Evolutionary conservation across 1,140 invertebrate genomes (phyloP).

Genomic region (Drosophila yakuba): DNA sequence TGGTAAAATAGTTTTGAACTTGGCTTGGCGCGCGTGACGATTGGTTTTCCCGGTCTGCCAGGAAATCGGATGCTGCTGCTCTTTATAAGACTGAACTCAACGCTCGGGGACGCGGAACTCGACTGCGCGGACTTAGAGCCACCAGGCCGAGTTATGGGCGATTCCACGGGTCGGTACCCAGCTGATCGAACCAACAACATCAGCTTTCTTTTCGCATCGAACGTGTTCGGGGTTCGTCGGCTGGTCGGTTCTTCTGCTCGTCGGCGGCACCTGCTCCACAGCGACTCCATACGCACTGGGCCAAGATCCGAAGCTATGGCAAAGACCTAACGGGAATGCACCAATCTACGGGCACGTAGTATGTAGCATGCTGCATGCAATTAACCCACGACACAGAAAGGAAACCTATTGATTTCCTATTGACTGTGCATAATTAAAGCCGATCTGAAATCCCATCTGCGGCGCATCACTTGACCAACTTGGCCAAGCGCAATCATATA

Average conservation of each 20-base stretch:
- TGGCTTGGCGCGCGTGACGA: conserved; percentile 47
- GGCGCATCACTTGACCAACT: neutral
- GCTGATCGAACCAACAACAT: conserved; percentile 30
- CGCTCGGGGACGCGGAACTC: conserved; percentile 73
- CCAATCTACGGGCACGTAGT: conserved; percentile 13
- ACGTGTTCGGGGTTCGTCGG: conserved; percentile 38
- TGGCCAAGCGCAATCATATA: neutral
- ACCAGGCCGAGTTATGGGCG: conserved; percentile 78
- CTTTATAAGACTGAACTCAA: conserved; percentile 59
- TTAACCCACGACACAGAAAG: conserved; percentile 19
- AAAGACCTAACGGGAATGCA: conserved; percentile 23
- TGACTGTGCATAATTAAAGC: neutral
- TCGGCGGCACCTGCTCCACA: conserved; percentile 45
- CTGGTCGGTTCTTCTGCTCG: neutral
- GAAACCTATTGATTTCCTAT: neutral
- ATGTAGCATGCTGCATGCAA: conserved; percentile 31
- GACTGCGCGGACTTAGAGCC: conserved; percentile 63
- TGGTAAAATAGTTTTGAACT: neutral
- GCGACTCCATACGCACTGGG: neutral
- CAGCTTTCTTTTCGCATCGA: conserved; percentile 73
- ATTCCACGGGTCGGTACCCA: conserved; percentile 35
- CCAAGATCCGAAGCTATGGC: conserved; percentile 1
- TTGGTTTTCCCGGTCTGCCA: conserved; percentile 4
- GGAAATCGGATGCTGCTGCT: conserved; percentile 5
- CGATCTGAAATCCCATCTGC: neutral